Evolutionary conservation across 1,140 invertebrate genomes (phyloP), one percentile per base, ranked within the genome.

Genomic region (Lamellibrachia luymesi): DNA sequence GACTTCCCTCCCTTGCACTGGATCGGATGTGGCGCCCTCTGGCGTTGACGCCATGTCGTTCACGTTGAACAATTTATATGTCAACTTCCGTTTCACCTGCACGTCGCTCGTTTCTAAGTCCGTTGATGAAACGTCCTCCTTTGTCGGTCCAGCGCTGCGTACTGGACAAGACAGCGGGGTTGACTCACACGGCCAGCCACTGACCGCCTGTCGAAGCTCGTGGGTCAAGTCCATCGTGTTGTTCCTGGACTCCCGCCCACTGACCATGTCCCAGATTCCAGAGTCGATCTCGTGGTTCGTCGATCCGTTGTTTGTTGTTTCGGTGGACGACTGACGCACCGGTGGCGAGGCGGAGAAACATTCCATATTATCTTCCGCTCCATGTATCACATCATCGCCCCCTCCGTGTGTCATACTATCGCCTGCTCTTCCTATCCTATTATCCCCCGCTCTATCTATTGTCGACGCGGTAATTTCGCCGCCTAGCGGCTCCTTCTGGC

Each of bases 241-340:
- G 38, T n/a, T 91, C 91, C 56, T 49, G 22, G 92, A 93, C 7
- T 93, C 92, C 2, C 52, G 52, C 2, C 51, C 56, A 13, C 89
- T 52, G 25, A 93, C 49, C 10, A 93, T 64, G 50, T 93, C 92
- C 92, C 92, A 93, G 0, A 93, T 90, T 27, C 92, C 92, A 17
- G 92, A 93, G 89, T 93, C 92, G 7, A 93, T 50, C 27, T 93
- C 92, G 17, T 80, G 92, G 56, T 51, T 8, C 56, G 51, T 92
- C n/a, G 64, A 80, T 22, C 64, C 17, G 64, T 80, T 80, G 64
- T 80, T 10, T 22, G 64, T 80, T 22, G 17, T 22, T 6, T 80
- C 64, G 8, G 64, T 80, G 1, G 64, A 80, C 7, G 64, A 80
- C 64, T 80, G 64, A 17, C 64, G 64, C 13, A 80, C 64, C 13